These are phyloP conservation scores for Phainopepla nitens DNA, from an alignment of 2,113 vertebrate species.

Conservation along the genomic window DNA sequence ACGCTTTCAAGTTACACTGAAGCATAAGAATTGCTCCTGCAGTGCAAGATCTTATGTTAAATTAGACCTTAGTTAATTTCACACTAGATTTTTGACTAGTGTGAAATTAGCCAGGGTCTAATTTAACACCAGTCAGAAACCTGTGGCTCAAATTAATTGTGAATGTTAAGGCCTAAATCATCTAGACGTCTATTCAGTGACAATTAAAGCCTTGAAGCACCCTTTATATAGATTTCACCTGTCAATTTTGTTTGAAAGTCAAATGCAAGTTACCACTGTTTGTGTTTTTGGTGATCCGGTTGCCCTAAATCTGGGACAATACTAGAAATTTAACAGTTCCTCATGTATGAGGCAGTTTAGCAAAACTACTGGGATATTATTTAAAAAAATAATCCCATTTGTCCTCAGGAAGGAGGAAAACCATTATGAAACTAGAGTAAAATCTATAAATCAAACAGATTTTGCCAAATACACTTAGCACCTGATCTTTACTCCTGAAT, in stretches of 20 bases:
- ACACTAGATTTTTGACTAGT: conserved; percentile 28
- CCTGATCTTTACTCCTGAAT: background rate
- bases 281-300: background rate
- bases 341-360: background rate
- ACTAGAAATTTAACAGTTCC: background rate
- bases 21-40: background rate
- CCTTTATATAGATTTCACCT: background rate
- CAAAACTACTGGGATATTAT: background rate
- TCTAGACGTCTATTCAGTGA: background rate
- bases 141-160: conserved; percentile 30
- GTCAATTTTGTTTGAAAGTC: background rate
- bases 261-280: background rate
- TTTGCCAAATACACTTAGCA: background rate
- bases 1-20: background rate
- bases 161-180: background rate
- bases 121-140: conserved; percentile 52
- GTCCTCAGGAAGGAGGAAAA: background rate
- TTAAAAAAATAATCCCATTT: background rate
- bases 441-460: background rate
- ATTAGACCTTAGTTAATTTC: conserved; percentile 42
- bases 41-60: conserved; percentile 36
- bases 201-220: background rate
- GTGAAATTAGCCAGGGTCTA: conserved; percentile 43
- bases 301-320: background rate
- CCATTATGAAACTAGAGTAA: background rate